Conservation (phyloP, 1,140 invertebrate species). For the Zaprionus camerounensis region DNA sequence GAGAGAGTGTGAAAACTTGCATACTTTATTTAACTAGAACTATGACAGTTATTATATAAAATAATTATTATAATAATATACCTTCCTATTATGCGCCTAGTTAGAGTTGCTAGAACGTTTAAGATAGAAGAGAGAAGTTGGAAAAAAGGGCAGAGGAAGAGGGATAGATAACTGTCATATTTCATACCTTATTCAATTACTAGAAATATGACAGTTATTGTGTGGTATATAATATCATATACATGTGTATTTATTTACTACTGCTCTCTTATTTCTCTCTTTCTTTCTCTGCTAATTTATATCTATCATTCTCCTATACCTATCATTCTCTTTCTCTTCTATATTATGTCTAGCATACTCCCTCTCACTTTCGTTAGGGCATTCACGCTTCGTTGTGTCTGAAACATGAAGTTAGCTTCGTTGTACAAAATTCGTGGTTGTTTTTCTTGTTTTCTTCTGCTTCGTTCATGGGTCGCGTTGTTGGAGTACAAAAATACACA, state of each 20-base stretch:
- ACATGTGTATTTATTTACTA: neutral
- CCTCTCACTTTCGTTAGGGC: conserved; percentile 7
- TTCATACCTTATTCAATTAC: neutral
- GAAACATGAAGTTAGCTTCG: neutral
- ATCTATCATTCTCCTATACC: neutral
- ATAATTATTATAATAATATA: too few relatives aligned
- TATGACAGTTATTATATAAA: too few relatives aligned
- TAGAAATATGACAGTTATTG: neutral
- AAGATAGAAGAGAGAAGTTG: neutral
- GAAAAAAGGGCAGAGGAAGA: neutral
- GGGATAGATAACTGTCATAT: neutral
- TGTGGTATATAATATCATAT: neutral
- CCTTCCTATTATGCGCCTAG: too few relatives aligned
- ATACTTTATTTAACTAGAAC: too few relatives aligned
- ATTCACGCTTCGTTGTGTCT: conserved; percentile 10
- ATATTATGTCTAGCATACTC: neutral
- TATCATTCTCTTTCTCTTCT: neutral
- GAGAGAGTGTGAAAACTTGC: too few relatives aligned
- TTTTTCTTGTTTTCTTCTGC: conserved; percentile 38
- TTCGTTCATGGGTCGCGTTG: conserved; percentile 40
- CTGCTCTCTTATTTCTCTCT: neutral
- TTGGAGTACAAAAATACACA: conserved; percentile 70
- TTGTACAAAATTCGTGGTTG: conserved; percentile 14
- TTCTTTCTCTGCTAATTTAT: too few relatives aligned
- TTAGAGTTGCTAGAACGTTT: neutral